A percentile compares a stretch with the other conserved stretches of the same genome.
Conservation (phyloP, 2,888 invertebrate genomes). For the Hirtodrosophila duncani region DNA sequence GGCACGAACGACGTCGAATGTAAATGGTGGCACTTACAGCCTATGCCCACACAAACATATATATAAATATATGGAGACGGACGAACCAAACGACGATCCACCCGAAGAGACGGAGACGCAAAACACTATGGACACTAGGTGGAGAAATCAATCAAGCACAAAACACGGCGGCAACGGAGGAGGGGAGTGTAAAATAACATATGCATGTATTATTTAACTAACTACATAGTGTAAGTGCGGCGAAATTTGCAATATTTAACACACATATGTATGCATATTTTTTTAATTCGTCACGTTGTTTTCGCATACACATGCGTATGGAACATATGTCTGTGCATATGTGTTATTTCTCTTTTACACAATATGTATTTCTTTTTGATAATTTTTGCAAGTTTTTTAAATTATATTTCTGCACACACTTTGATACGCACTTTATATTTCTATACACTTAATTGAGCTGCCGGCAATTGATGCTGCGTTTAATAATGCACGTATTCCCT, state of each 20-base stretch:
- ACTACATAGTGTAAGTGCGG: constrained; percentile 36
- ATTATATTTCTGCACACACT: constrained; percentile 59
- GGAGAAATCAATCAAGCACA: constrained; percentile 69
- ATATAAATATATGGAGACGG: constrained; percentile 28
- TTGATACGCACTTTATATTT: constrained; percentile 32
- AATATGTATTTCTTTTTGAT: constrained; percentile 42
- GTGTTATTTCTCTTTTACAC: constrained; percentile 57
- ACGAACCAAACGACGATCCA: constrained; percentile 36
- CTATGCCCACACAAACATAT: no score
- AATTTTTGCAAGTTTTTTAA: constrained; percentile 50
- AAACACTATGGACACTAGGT: constrained; percentile 23
- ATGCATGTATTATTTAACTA: constrained; percentile 31
- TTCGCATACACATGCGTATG: constrained; percentile 22
- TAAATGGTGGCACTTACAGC: constrained; percentile 37
- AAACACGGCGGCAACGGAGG: constrained; percentile 26
- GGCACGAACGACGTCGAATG: constrained; percentile 35
- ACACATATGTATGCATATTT: constrained; percentile 31
- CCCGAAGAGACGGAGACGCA: constrained; percentile 28
- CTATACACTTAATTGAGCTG: constrained; percentile 57
- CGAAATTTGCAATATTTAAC: constrained; percentile 52
- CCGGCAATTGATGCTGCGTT: constrained; percentile 43
- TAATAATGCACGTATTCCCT: constrained; percentile 66
- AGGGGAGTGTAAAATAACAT: constrained; percentile 48
- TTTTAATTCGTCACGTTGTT: constrained; percentile 27
- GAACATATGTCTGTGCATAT: constrained; percentile 23